Base-by-base conservation (phyloP, 2,113 vertebrate species). In the Rhea pennata region DNA sequence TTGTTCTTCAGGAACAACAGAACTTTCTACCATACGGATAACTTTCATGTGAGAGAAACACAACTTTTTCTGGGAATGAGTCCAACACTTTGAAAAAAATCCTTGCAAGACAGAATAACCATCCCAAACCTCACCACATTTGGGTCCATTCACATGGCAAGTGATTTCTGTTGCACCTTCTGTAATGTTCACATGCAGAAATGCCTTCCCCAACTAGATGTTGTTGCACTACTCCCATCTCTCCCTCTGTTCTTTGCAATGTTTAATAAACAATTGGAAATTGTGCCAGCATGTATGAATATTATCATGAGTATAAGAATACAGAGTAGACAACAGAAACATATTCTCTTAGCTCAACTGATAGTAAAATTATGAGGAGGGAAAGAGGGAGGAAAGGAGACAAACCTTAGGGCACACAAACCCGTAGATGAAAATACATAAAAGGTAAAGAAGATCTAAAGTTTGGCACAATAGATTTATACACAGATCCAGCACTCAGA, bases 31-130 rank as follows among this genome's bases (percentile, higher is more conserved):
- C 77, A 59, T 93, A 93, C 85, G 91, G 62, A 80, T 83, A 96
- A 91, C 87, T 96, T 96, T 94, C 84, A 95, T 88, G 93, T 94
- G 84, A 82, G 91, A 93, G 81, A 95, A 78, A 85, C 82, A 90
- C 74, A 83, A 93, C 59, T 62, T 96, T 97, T 95, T 96, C 96
- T 19, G 0, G 94, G 93, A 97, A 17, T 59, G 46, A 22, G 31
- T 96, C 95, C 95, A 94, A 92, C n/a, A 80, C 92, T 96, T 95
- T 94, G 94, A 97, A 96, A 96, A 78, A 92, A 97, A 94, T 94
- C 74, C 59, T 94, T 74, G n/a, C 22, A 90, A 62, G 74, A 95
- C 9, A 90, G 84, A 36, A 90, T 82, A 93, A 83, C 72, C 46
- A 65, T 93, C 72, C 67, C 90, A 96, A 64, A 88, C 92, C 64